A percentile compares a stretch with the other conserved stretches of the same genome.
Evolutionary conservation across 2,113 vertebrate genomes (phyloP).

Genomic region (Nanorana parkeri): DNA sequence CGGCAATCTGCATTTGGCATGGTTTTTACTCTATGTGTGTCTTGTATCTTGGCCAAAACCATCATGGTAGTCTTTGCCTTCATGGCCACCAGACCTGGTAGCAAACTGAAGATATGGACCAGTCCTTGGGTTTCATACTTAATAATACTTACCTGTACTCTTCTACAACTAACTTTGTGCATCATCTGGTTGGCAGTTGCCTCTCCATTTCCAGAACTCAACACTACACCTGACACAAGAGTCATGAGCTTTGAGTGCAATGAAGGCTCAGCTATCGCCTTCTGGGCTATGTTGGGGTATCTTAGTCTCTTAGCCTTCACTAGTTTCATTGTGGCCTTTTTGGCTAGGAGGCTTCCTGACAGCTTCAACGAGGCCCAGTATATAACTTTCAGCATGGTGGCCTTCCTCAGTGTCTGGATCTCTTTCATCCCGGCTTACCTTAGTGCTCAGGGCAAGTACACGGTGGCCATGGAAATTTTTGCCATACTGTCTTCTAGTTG

Average conservation of each 20-base stretch:
- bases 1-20: conserved; percentile 63
- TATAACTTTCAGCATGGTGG: conserved; percentile 34
- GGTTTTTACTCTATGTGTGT: conserved; percentile 65
- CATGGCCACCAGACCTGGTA: too few relatives aligned
- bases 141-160: conserved; percentile 50
- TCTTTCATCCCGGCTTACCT: too few relatives aligned
- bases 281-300: conserved; percentile 64
- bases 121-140: neutral
- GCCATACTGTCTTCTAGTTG: too few relatives aligned
- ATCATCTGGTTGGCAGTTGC: conserved; percentile 61
- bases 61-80: too few relatives aligned
- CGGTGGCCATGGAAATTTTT: too few relatives aligned
- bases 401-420: too few relatives aligned
- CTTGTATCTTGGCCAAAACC: too few relatives aligned
- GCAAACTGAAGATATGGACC: neutral
- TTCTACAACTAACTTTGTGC: conserved; percentile 59
- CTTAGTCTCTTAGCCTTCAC: too few relatives aligned
- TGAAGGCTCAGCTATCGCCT: conserved; percentile 55
- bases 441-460: too few relatives aligned
- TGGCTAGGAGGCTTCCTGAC: neutral
- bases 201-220: conserved; percentile 58
- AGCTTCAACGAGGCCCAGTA: conserved; percentile 54
- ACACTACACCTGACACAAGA: conserved; percentile 28
- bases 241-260: conserved; percentile 59
- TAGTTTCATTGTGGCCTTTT: conserved; percentile 59